phyloP scores from a whole-genome alignment of 2,797 vertebrate species.

The Enteromius treurensis region DNA sequence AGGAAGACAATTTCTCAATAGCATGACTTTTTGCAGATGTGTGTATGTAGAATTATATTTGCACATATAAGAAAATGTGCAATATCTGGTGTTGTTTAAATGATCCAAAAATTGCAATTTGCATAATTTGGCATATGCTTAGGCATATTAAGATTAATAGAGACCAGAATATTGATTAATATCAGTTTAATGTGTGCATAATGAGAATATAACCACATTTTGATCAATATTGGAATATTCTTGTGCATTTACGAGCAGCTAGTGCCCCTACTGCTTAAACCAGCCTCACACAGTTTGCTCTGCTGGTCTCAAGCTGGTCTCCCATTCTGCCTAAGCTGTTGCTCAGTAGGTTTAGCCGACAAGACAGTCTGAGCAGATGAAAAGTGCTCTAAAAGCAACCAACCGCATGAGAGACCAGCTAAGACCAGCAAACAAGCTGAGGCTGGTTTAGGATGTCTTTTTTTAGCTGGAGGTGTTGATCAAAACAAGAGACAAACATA shows the following conservation, averaged over 20 bases:
- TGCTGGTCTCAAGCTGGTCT: not conserved
- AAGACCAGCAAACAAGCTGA: not conserved
- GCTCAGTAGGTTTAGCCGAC: not conserved
- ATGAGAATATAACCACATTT: not conserved
- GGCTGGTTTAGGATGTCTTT: not conserved
- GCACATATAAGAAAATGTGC: no score
- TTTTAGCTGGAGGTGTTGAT: not conserved
- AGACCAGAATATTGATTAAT: not conserved
- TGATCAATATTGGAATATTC: not conserved
- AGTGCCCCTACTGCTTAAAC: not conserved
- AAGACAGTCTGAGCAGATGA: not conserved
- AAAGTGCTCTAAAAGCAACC: not conserved
- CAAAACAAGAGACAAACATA: not conserved
- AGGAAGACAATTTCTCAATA: not conserved
- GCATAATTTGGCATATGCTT: not conserved
- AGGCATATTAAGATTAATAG: not conserved
- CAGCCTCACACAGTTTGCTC: not conserved
- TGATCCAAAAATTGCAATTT: not conserved
- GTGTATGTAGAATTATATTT: not conserved
- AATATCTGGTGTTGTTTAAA: not conserved
- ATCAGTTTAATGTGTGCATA: not conserved
- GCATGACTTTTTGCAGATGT: not conserved
- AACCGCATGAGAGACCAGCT: not conserved
- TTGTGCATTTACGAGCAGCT: not conserved
- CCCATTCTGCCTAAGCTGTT: not conserved